Percentiles rank a stretch among this genome's conserved stretches.
These are phyloP conservation scores for Pyrgus malvae DNA, from an alignment of 2,888 invertebrate species.

Conservation along the genomic window DNA sequence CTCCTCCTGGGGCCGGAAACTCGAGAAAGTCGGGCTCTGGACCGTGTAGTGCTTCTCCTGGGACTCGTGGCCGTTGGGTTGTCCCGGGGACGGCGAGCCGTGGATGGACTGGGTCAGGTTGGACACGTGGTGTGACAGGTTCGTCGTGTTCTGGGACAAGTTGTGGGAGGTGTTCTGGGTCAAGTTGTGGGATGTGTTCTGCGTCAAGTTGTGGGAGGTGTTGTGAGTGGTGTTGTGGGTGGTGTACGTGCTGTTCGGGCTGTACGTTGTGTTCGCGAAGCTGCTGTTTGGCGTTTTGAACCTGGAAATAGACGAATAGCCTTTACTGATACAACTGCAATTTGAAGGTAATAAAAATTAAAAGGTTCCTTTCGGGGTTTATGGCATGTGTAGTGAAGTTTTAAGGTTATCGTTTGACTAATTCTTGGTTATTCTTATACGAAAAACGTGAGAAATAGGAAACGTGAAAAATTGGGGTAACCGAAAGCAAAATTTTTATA, in stretches of 20 bases:
- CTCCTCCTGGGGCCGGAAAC: constrained; percentile 69
- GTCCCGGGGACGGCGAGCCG: background rate
- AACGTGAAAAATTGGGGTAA: too few relatives aligned
- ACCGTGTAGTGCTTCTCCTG: constrained; percentile 56
- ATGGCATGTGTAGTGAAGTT: too few relatives aligned
- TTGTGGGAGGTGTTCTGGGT: constrained; percentile 41
- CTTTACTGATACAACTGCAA: too few relatives aligned
- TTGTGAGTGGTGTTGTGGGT: constrained; percentile 41
- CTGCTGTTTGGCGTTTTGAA: constrained; percentile 68
- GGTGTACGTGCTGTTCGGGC: constrained; percentile 67
- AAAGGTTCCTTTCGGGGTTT: too few relatives aligned
- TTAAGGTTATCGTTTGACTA: too few relatives aligned
- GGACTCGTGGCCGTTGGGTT: constrained; percentile 16
- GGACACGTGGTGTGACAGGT: constrained; percentile 49
- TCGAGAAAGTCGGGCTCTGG: constrained; percentile 67
- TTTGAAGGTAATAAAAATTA: too few relatives aligned
- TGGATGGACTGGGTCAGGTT: constrained; percentile 27
- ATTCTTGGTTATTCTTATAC: too few relatives aligned
- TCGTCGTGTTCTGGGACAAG: constrained; percentile 46
- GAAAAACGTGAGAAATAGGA: too few relatives aligned
- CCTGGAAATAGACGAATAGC: constrained; percentile 43
- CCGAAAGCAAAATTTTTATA: too few relatives aligned
- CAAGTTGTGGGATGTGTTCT: constrained; percentile 38
- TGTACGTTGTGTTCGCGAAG: constrained; percentile 71
- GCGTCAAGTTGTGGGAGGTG: constrained; percentile 34